Base-by-base conservation (phyloP, 2,888 invertebrate genomes). In the Fragum sueziense region DNA sequence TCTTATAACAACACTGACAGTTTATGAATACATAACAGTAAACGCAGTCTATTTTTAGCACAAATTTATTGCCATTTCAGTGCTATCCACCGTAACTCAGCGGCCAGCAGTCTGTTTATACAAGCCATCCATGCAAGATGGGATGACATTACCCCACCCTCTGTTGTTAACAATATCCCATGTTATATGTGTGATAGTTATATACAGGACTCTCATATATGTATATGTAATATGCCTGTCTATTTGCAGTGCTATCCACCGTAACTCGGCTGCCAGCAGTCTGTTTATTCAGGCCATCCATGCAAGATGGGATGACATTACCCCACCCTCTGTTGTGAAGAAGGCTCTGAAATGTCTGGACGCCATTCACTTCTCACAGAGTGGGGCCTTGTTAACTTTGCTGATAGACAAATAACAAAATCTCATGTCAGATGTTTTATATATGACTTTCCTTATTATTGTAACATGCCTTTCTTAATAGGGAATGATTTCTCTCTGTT, bases 281-380 rank as follows among this genome's bases (percentile, higher is more conserved):
- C 90, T 96, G 29, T 94, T 97, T 87, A 93, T 97, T 74, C 96
- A 96, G 90, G 96, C 96, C 0, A 94, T 96, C 0, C 95, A 95
- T 87, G 95, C 96, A 0, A 93, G 96, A 52, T 96, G 96, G 90
- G 95, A 95, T 87, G 93, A 94, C 67, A 94, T 94, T 74, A 85
- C 88, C 4, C 85, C 87, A 95, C 95, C 96, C 0, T 95, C 95
- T 80, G 95, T 96, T 86, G 95, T 96, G 6, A 94, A 95, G 74
- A 95, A 96, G 90, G 94, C 96, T 0, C 93, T 96, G 88, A 95
- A 95, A 85, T 96, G 96, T 82, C 92, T 97, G 57, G 95, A 95
- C 51, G 95, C 96, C 22, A 92, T 93, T 47, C 94, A 94, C 85
- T 87, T 89, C 37, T 90, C 96, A 95, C 96, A 97, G 91, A 96